A percentile compares a stretch with the other conserved stretches of the same genome.
Conservation (phyloP, 92 coral and sea anemone genomes). For the Palythoa grandiflora region DNA sequence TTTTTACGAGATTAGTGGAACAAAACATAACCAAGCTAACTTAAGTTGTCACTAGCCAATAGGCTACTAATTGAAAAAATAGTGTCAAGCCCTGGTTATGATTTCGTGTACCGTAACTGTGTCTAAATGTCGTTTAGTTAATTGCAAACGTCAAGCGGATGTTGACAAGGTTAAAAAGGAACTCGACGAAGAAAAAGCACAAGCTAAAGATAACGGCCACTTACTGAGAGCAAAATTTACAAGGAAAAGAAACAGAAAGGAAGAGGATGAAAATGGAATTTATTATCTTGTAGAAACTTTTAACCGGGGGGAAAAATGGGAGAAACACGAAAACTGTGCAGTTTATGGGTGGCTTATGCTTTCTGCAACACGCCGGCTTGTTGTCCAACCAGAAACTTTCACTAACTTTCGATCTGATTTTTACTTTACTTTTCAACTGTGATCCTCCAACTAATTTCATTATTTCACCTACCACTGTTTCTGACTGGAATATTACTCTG, state of each 20-base stretch:
- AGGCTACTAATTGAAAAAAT: no score
- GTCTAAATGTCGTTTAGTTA: background rate
- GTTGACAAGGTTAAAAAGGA: background rate
- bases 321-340: background rate
- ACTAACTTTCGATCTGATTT: conserved; percentile 21
- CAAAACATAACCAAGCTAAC: no score
- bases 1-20: no score
- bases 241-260: background rate
- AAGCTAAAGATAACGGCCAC: background rate
- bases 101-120: no score
- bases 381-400: conserved; percentile 27
- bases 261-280: background rate
- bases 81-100: no score
- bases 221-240: background rate
- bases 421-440: conserved; percentile 7
- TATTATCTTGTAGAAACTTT: background rate
- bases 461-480: conserved; percentile 31
- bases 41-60: no score
- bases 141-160: background rate
- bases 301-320: background rate
- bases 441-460: conserved; percentile 30
- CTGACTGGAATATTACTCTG: conserved; percentile 6
- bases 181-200: background rate
- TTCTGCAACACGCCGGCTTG: conserved; percentile 36
- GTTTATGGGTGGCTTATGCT: conserved; percentile 36